Evolutionary conservation across 2,888 invertebrate species (phyloP).

Genomic region (Micropterix aruncella): DNA sequence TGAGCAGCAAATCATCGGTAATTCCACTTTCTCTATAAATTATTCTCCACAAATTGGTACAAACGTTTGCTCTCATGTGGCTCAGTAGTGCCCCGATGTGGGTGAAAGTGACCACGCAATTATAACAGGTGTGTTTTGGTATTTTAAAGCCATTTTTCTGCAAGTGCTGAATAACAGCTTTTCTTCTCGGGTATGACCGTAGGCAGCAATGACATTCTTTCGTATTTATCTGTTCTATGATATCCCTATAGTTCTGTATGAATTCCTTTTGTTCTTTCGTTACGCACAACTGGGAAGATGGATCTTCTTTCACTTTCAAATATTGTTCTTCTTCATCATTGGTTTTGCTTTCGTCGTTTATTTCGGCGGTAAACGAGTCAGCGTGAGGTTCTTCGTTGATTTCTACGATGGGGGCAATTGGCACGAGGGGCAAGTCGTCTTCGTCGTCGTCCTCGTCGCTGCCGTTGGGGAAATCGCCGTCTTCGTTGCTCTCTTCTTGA

Average conservation of each 20-base stretch:
- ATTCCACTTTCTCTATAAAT: constrained; percentile 36
- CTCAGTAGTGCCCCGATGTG: constrained; percentile 36
- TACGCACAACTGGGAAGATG: constrained; percentile 12
- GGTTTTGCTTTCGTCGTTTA: constrained; percentile 18
- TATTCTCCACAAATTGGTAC: constrained; percentile 36
- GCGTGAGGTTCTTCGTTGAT: constrained; percentile 33
- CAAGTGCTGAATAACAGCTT: constrained; percentile 37
- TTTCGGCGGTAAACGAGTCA: constrained; percentile 19
- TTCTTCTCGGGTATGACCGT: constrained; percentile 31
- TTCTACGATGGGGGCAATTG: constrained; percentile 27
- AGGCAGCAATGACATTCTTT: constrained; percentile 35
- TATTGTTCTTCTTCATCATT: constrained; percentile 24
- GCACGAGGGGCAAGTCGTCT: constrained; percentile 23
- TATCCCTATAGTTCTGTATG: constrained; percentile 28
- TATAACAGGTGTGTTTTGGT: constrained; percentile 47
- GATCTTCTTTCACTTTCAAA: neutral
- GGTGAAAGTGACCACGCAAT: constrained; percentile 42
- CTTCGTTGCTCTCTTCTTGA: constrained; percentile 12
- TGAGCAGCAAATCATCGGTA: constrained; percentile 31
- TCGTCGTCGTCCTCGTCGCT: constrained; percentile 24
- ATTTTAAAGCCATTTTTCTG: constrained; percentile 41
- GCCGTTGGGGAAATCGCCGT: constrained; percentile 18
- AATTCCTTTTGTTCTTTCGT: constrained; percentile 34
- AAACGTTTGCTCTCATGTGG: constrained; percentile 35
- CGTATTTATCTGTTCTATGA: constrained; percentile 35